Evolutionary conservation across 2,113 vertebrate genomes (phyloP).

Genomic region (Colossoma macropomum): DNA sequence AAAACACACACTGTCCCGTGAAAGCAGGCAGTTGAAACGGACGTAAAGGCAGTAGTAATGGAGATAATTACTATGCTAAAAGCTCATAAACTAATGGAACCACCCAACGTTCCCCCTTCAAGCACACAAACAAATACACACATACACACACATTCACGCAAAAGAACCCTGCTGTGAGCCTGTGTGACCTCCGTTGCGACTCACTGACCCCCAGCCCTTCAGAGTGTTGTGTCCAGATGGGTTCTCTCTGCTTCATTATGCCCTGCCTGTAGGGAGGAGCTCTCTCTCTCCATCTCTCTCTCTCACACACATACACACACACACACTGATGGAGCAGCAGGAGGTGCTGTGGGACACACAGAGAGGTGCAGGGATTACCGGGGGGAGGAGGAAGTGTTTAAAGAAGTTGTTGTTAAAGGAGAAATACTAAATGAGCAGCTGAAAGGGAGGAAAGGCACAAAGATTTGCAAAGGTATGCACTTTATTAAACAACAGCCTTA

Average conservation of each 20-base stretch:
- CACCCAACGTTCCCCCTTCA: not conserved
- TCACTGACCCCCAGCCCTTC: slow-evolving; percentile 50
- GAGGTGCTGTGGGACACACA: slow-evolving; percentile 63
- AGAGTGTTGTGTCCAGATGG: slow-evolving; percentile 82
- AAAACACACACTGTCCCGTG: not conserved
- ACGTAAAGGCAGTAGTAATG: not conserved
- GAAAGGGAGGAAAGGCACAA: not conserved
- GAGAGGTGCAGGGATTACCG: not conserved
- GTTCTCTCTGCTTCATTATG: slow-evolving; percentile 83
- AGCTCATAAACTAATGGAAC: not conserved
- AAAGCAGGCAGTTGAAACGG: not conserved
- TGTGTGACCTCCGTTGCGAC: slow-evolving; percentile 65
- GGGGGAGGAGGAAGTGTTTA: not conserved
- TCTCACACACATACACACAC: slow-evolving; percentile 71
- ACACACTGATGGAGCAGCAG: slow-evolving; percentile 78
- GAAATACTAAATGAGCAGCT: not conserved
- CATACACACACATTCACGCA: not conserved
- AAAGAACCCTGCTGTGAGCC: slow-evolving; percentile 17
- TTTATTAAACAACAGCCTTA: not conserved
- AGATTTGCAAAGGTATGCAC: not conserved
- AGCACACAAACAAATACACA: slow-evolving; percentile 1
- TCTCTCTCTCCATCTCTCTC: not conserved
- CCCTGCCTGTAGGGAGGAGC: slow-evolving; percentile 78
- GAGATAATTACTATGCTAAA: slow-evolving; percentile 1
- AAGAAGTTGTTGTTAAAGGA: not conserved